A percentile compares a stretch with the other conserved stretches of the same genome.
Conservation (phyloP, 2,113 vertebrate species). For the Chelonoidis abingdonii region DNA sequence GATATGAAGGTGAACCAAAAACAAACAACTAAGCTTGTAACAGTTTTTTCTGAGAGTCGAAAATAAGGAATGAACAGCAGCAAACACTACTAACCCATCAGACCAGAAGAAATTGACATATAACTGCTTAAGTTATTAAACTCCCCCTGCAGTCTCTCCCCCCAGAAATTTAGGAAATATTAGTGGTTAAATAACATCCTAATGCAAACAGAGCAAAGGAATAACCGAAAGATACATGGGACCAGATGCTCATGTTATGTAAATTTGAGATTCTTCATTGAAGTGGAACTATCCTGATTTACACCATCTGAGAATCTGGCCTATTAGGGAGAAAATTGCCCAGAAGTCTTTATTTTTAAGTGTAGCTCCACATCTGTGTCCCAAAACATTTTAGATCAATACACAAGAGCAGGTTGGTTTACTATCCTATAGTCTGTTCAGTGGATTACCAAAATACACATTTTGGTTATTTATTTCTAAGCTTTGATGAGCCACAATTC, state of each 20-base stretch:
- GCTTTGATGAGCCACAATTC: neutral
- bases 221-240: neutral
- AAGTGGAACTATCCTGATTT: neutral
- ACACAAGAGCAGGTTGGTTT: fast-evolving
- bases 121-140: neutral
- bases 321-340: neutral
- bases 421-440: neutral
- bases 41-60: neutral
- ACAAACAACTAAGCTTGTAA: neutral
- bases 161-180: neutral
- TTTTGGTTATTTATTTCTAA: neutral
- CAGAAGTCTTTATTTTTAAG: neutral
- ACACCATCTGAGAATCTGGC: neutral
- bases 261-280: neutral
- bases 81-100: neutral
- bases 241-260: neutral
- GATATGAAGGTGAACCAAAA: neutral
- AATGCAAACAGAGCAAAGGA: neutral
- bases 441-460: neutral
- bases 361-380: neutral
- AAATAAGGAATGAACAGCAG: neutral
- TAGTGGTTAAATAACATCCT: neutral
- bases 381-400: fast-evolving
- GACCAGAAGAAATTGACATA: neutral
- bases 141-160: too few relatives aligned